Conservation (phyloP, 2,113 vertebrate genomes). For the Trinectes maculatus region DNA sequence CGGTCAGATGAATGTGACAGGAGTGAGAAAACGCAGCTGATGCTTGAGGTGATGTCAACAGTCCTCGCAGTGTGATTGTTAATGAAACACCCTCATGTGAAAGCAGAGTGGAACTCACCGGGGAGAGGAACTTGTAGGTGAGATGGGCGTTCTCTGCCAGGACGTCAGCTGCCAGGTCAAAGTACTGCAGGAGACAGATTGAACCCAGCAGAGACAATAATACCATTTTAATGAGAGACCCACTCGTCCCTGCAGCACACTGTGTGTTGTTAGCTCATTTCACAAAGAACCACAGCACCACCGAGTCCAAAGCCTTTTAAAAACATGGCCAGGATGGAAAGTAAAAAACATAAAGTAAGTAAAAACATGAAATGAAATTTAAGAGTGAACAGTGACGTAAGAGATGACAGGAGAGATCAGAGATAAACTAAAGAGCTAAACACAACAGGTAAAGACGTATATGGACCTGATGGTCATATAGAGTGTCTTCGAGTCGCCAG, state of each 20-base stretch:
- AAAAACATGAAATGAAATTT: too few relatives aligned
- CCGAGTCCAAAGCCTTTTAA: constrained; percentile 2
- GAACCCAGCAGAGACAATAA: constrained; percentile 34
- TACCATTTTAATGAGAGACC: constrained; percentile 54
- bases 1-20: not conserved
- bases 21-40: too few relatives aligned
- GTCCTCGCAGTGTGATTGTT: not conserved
- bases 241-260: not conserved
- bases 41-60: not conserved
- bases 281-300: constrained; percentile 18
- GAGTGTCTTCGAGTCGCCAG: not conserved
- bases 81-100: not conserved
- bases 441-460: too few relatives aligned
- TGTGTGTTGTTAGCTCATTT: not conserved
- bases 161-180: constrained; percentile 94
- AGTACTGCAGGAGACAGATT: constrained; percentile 81
- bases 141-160: constrained; percentile 96
- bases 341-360: too few relatives aligned
- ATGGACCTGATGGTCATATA: not conserved
- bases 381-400: too few relatives aligned
- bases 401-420: too few relatives aligned
- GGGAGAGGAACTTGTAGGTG: constrained; percentile 92
- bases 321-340: not conserved
- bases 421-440: too few relatives aligned
- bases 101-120: constrained; percentile 69